phyloP scores from a whole-genome alignment of 2,797 vertebrate species.

The Arctocebus calabarensis region DNA sequence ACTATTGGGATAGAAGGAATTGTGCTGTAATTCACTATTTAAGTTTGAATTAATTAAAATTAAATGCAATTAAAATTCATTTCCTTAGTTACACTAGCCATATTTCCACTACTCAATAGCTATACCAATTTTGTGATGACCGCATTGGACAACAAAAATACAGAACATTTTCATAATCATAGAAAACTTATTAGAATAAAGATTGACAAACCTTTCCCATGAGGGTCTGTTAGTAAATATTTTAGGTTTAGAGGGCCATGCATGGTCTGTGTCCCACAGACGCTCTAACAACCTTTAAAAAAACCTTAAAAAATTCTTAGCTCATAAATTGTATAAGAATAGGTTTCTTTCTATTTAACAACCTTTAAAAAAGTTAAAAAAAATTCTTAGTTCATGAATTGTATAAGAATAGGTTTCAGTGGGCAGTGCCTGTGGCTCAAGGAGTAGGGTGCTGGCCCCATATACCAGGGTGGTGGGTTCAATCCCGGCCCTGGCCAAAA shows the following conservation, averaged over 20 bases:
- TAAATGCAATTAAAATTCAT: neutral
- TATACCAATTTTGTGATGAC: neutral
- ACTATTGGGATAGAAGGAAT: neutral
- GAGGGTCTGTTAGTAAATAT: neutral
- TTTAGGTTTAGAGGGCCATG: neutral
- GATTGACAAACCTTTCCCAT: neutral
- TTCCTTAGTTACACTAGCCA: neutral
- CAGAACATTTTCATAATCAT: neutral
- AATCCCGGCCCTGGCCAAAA: too few species aligned
- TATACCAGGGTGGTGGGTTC: too few species aligned
- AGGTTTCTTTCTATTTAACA: too few species aligned
- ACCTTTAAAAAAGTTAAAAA: too few species aligned
- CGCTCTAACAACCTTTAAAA: neutral
- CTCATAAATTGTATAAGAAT: neutral
- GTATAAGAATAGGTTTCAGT: too few species aligned
- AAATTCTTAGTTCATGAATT: too few species aligned
- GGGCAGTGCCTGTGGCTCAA: too few species aligned
- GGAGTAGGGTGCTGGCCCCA: too few species aligned
- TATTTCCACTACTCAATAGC: neutral
- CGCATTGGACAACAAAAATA: neutral
- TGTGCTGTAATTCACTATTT: neutral
- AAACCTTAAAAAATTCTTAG: neutral
- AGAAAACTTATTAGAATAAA: neutral
- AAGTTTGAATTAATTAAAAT: constrained; percentile 10
- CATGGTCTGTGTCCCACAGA: neutral